A percentile compares a stretch with the other conserved stretches of the same genome.
Conservation (phyloP, 2,113 vertebrate genomes). For the Misgurnus mizolepis region DNA sequence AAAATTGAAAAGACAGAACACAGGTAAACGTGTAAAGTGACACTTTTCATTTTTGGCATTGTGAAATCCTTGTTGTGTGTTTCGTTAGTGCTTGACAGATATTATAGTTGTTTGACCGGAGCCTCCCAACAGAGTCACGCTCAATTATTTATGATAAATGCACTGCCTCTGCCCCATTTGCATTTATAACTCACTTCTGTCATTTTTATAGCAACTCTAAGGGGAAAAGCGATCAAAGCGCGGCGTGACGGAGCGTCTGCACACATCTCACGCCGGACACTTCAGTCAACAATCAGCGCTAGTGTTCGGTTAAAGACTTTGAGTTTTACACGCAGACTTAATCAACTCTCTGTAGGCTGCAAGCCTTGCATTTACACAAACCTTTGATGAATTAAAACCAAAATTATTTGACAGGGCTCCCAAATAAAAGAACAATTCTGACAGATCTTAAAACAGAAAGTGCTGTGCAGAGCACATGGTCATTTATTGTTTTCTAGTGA, state of each 20-base stretch:
- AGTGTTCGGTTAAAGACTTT: conserved; percentile 13
- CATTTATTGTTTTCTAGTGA: neutral
- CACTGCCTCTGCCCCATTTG: conserved; percentile 32
- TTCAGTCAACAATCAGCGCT: conserved; percentile 33
- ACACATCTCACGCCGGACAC: conserved; percentile 17
- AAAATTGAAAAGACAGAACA: neutral
- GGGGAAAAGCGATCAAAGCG: neutral
- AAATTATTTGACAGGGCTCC: conserved; percentile 53
- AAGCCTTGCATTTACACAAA: conserved; percentile 36
- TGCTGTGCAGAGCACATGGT: neutral
- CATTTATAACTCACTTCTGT: conserved; percentile 27
- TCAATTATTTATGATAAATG: conserved; percentile 6
- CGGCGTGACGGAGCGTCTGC: neutral
- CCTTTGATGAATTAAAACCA: conserved; percentile 57
- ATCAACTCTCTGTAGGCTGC: conserved; percentile 45
- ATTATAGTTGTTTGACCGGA: conserved; percentile 7
- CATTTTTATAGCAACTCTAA: conserved; percentile 26
- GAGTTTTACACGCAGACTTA: conserved; percentile 51
- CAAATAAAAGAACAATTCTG: conserved; percentile 38
- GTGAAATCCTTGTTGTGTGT: neutral
- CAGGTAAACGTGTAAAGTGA: neutral
- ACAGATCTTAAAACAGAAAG: conserved; percentile 26
- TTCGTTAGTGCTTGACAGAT: neutral
- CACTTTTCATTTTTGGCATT: neutral
- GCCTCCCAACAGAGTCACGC: neutral